Evolutionary conservation across 2,888 invertebrate genomes (phyloP).

Genomic region (Xestia xanthographa): DNA sequence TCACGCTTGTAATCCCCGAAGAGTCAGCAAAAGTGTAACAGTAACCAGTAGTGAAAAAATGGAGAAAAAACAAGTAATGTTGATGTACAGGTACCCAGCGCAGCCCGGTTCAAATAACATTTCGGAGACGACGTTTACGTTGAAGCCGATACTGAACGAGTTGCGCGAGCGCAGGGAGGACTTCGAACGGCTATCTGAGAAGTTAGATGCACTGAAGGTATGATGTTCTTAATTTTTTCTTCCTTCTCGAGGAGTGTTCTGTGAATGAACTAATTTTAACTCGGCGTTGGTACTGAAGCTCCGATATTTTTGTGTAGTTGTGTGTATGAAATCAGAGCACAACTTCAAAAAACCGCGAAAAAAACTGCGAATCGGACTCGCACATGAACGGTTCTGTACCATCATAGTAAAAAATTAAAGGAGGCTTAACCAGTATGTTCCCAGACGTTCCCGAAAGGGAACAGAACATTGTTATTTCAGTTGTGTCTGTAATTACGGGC

Average conservation of each 20-base stretch:
- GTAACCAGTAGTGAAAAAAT: neutral
- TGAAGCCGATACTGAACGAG: constrained; percentile 95
- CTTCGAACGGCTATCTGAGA: constrained; percentile 94
- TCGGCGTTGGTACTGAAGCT: neutral
- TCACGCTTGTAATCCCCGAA: neutral
- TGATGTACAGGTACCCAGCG: constrained; percentile 86
- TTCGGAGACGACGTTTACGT: constrained; percentile 86
- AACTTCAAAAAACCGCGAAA: neutral
- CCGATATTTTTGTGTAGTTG: neutral
- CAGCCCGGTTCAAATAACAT: constrained; percentile 86
- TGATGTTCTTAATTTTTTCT: neutral
- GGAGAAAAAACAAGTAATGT: neutral
- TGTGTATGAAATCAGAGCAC: neutral
- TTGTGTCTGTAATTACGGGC: no score
- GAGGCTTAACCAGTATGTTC: no score
- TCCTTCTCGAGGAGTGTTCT: neutral
- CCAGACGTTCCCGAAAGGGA: no score
- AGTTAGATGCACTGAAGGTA: constrained; percentile 94
- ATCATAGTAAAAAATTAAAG: no score
- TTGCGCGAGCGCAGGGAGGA: constrained; percentile 95
- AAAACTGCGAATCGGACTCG: no score
- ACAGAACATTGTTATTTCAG: no score
- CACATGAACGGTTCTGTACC: no score
- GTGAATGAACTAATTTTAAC: neutral
- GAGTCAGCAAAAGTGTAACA: neutral